Evolutionary conservation across 1,140 invertebrate species (phyloP), one percentile per base, ranked within the genome.

Genomic region (Mamestra configurata): DNA sequence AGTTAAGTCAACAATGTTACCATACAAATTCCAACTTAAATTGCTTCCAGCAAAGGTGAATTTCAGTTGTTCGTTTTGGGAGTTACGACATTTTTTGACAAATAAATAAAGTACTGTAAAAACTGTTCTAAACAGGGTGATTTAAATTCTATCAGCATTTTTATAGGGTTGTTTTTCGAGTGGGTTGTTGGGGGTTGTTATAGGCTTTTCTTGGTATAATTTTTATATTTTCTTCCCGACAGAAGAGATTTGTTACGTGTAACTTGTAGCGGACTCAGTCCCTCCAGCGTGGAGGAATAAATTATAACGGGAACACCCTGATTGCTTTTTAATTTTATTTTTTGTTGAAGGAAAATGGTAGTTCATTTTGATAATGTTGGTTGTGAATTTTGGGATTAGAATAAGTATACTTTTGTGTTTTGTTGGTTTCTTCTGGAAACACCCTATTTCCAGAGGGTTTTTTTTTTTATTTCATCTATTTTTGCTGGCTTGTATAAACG

Each of bases 161-260:
- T 0, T 18, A 43, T 85, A 90, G 75, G 71, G 83, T 81, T 82
- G 27, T 24, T n/a, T 85, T 79, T 88, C 13, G 20, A 7, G 27
- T 80, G 24, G 24, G 7, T 20, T 64, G 15, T 7, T 7, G 15
- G 0, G 1, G 37, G 57, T 77, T 68, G 40, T 86, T 73, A 80
- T 91, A 90, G 80, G 88, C 82, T 79, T 59, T 90, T 88, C 77
- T 79, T 71, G 77, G 27, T 71, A 55, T 59, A 71, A 87, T 93
- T 93, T 94, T 94, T 94, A 90, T 89, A 88, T 88, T 92, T 83
- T 90, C 88, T 91, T 89, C 84, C 79, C 57, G 79, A 81, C 87
- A 81, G 80, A 83, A 84, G 87, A 88, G 90, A 91, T 92, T 92
- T 92, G 88, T 88, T 87, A 79, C 81, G 82, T 83, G 82, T 83